Evolutionary conservation across 30 jellyfish, hydroid and myxozoan species (phyloP), one percentile per base, ranked within the genome.

Genomic region (Phacellophora camtschatica): DNA sequence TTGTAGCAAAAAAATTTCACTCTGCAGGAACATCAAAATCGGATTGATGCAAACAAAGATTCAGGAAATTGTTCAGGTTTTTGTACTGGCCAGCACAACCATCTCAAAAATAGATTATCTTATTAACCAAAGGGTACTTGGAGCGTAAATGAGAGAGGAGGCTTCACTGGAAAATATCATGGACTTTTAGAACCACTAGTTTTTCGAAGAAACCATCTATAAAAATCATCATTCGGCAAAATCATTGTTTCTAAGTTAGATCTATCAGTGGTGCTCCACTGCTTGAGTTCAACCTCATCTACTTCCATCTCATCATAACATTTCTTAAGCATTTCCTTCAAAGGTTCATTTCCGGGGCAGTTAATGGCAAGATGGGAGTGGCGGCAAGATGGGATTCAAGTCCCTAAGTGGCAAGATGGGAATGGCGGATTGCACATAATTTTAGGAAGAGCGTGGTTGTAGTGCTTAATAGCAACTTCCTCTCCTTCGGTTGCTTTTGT

Each of bases 1-100:
- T 49, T 18, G 88, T 86, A 18, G 92, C 94, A 85, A 85, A 85
- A 53, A 83, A 83, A 71, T 83, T 72, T 77, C 68, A 43, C 57
- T 43, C 57, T 43, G 57, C 57, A 23, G 57, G 57, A 9, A 82
- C 74, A 8, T 88, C 95, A 55, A 67, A 85, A 55, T 85, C 88
- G 18, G 71, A 20, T 42, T 67, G 45, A 34, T 82, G 88, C 19
- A 34, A 11, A 25, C 84, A 53, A 32, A 82, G 88, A 48, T 82
- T 67, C 0, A 31, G 0, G 54, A 69, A 70, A 56, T 50, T 66
- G 8, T 81, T 81, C 4, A 19, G 49, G 18, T 67, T 67, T 27
- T 67, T 39, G 27, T 67, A 67, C 3, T 75, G 73, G 77, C 85
- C 85, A 0, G 86, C 86, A 68, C 85, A 65, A 48, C 85, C 85